A percentile compares a stretch with the other conserved stretches of the same genome.
Evolutionary conservation across 2,113 vertebrate genomes (phyloP).

Genomic region (Regulus satrapa): DNA sequence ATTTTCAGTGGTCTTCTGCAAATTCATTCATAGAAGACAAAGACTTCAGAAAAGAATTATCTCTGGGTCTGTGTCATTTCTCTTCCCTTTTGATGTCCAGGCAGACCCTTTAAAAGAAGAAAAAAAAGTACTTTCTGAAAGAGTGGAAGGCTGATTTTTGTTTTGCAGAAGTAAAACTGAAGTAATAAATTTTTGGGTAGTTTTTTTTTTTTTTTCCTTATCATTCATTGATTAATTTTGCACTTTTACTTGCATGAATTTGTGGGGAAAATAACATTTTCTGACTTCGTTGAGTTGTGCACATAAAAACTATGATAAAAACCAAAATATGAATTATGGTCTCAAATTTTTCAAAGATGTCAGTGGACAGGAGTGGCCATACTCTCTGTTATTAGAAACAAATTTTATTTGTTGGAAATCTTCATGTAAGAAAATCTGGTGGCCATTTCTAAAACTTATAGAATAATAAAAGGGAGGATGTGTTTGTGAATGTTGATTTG

Average conservation of each 20-base stretch:
- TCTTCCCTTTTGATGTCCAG: background rate
- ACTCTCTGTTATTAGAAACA: background rate
- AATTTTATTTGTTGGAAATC: background rate
- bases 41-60: background rate
- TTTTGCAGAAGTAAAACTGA: background rate
- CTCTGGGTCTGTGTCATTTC: background rate
- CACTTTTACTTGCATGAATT: background rate
- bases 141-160: background rate
- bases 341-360: background rate
- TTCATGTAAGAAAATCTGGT: background rate
- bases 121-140: background rate
- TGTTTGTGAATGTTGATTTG: background rate
- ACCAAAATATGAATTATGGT: background rate
- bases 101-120: background rate
- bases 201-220: background rate
- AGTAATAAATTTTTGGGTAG: background rate
- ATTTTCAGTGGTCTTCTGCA: background rate
- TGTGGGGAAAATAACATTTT: background rate
- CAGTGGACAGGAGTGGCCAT: background rate
- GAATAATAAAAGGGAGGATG: background rate
- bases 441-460: background rate
- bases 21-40: background rate
- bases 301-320: background rate
- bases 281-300: background rate
- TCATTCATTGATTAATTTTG: background rate